Percentiles rank a stretch among this genome's conserved stretches.
phyloP scores from a whole-genome alignment of 2,797 vertebrate species.

The Diceros bicornis region DNA sequence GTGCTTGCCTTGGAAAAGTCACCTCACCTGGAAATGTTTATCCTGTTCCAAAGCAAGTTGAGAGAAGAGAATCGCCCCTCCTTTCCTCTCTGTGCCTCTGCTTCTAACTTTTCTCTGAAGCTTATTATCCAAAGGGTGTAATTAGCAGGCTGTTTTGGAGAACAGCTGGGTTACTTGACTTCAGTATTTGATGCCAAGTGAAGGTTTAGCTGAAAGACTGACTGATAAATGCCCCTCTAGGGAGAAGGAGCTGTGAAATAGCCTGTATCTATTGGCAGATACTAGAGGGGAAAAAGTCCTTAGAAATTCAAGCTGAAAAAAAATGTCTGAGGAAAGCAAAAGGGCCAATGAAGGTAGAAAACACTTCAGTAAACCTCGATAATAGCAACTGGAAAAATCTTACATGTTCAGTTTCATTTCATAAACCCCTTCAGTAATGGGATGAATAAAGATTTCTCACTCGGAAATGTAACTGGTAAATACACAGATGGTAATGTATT shows the following conservation, averaged over 20 bases:
- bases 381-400: slow-evolving; percentile 82
- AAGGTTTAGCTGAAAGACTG: slow-evolving; percentile 86
- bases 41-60: background rate
- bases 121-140: slow-evolving; percentile 81
- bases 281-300: slow-evolving; percentile 23
- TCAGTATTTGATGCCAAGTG: slow-evolving; percentile 81
- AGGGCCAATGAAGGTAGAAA: slow-evolving; percentile 83
- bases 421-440: slow-evolving; percentile 84
- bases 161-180: slow-evolving; percentile 62
- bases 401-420: slow-evolving; percentile 82
- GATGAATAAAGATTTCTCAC: slow-evolving; percentile 77
- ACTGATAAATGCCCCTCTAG: slow-evolving; percentile 79
- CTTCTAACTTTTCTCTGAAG: slow-evolving; percentile 64
- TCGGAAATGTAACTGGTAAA: slow-evolving; percentile 59
- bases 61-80: background rate
- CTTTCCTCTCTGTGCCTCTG: background rate
- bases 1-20: background rate
- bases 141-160: slow-evolving; percentile 82
- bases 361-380: slow-evolving; percentile 84
- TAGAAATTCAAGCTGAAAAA: slow-evolving; percentile 86
- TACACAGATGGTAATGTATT: background rate
- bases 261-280: slow-evolving; percentile 82
- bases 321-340: slow-evolving; percentile 82
- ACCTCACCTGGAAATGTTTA: background rate
- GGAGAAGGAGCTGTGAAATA: slow-evolving; percentile 80